Evolutionary conservation across 2,888 invertebrate species (phyloP), one percentile per base, ranked within the genome.

Genomic region (Phania funesta): DNA sequence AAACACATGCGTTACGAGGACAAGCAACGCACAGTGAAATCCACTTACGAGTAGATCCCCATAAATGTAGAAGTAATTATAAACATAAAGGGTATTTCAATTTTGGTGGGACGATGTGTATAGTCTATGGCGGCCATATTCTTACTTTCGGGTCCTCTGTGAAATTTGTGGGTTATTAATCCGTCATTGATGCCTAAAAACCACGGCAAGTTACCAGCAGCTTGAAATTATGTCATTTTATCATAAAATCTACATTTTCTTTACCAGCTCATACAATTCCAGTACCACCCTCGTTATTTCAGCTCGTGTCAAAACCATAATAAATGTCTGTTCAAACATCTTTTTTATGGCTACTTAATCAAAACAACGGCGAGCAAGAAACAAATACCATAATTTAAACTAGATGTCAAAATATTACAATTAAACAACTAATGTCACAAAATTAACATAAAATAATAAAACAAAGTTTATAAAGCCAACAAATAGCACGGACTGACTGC

Each of bases 361-460:
- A 26, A 26, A 35, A 1, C 13, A 9, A 35, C 9, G 13, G 35
- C 35, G 13, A 35, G 35, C 9, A 13, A 35, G 2, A 35, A 9
- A 11, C 9, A 35, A 35, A 38, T 13, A 1, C 35, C 1, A 38
- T 38, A 9, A 11, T 13, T 1, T 38, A 9, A 38, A 38, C 0
- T 8, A 46, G 3, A 48, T 46, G 58, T 46, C 46, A 70, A 70
- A 70, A 70, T 35, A 70, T 24, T 24, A 70, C 70, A 56, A 32
- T 70, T 48, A 35, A 58, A 9, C 24, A 46, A 46, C n/a, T 29
- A 68, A n/a, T 20, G n/a, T 8, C 6, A 44, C n/a, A 16, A 32
- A 22, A 70, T 52, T 16, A 41, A 41, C 52, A 54, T 20, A 44
- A 56, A 22, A 54, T 38, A n/a, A n/a, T n/a, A n/a, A n/a, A n/a